Evolutionary conservation across 1,140 invertebrate genomes (phyloP).

Genomic region (Drosophila varians): DNA sequence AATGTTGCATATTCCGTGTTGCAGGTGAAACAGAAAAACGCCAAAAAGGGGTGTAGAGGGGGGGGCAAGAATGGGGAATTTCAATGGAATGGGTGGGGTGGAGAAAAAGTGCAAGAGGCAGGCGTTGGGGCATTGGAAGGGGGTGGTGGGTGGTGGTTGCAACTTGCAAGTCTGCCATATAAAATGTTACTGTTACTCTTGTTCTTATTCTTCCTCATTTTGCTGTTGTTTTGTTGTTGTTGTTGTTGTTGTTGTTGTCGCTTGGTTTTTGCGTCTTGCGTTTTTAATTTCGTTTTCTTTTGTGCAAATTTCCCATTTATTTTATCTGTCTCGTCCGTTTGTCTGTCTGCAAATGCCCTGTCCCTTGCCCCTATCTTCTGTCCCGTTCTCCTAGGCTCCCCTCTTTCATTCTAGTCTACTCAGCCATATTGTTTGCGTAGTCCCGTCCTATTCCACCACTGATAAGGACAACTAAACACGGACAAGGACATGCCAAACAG

Average conservation of each 20-base stretch:
- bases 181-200: slow-evolving; percentile 29
- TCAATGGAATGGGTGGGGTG: slow-evolving; percentile 28
- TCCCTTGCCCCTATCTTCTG: neutral
- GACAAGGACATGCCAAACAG: slow-evolving; percentile 28
- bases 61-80: slow-evolving; percentile 34
- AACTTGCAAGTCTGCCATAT: slow-evolving; percentile 26
- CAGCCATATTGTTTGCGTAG: slow-evolving; percentile 18
- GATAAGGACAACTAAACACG: slow-evolving; percentile 38
- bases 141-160: neutral
- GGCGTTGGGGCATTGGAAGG: neutral
- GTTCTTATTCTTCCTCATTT: neutral
- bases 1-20: slow-evolving; percentile 50
- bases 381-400: slow-evolving; percentile 9
- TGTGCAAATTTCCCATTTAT: slow-evolving; percentile 62
- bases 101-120: neutral
- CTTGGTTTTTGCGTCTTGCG: slow-evolving; percentile 49
- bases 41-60: slow-evolving; percentile 1
- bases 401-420: neutral
- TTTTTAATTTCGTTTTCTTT: slow-evolving; percentile 80
- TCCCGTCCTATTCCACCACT: neutral
- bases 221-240: slow-evolving; percentile 20
- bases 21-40: slow-evolving; percentile 56
- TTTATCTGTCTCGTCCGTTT: slow-evolving; percentile 37
- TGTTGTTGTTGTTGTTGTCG: slow-evolving; percentile 24
- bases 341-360: neutral